Base-by-base conservation (phyloP, 2,888 invertebrate genomes). In the Acanthosoma haemorrhoidale region DNA sequence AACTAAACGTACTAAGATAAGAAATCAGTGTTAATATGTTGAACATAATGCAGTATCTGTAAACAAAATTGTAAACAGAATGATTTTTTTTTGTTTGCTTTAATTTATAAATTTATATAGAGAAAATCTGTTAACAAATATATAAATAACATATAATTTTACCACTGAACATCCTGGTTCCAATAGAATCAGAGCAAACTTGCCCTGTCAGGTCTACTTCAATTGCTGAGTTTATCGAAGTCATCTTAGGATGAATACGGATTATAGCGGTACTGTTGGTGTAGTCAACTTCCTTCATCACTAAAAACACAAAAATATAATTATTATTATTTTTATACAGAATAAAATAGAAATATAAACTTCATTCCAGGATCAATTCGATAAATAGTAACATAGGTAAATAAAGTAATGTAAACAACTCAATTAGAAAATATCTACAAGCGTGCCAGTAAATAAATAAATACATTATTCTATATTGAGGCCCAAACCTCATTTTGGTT, bases 181-280 rank as follows among this genome's bases (percentile, higher is more conserved):
- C 96, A 76, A 97, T 96, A 25, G 96, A 96, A 79, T 97, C 97
- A 0, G 96, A 87, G 74, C 89, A 88, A 18, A 97, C 88, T 81
- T 97, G 97, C 0, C 97, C 97, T 0, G 96, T 95, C 64, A 97
- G 81, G 80, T 97, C 97, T 3, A 91, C 90, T 81, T 97, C 96
- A 76, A 97, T 92, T 80, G 94, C 94, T 0, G 96, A 96, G 82
- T 97, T 97, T 78, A 97, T 96, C 70, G 96, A 96, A 0, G 96
- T 96, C 90, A 97, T 96, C 76, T 84, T 86, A 0, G 96, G 94
- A 80, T 92, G 92, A 77, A 87, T 86, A 0, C 91, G 87, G 68
- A 96, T 87, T 70, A 95, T 82, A 75, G 87, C 84, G 0, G 91
- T 90, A 79, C 88, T 90, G 82, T 96, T 96, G 15, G 94, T 93